Base-by-base conservation (phyloP, 2,113 vertebrate genomes). In the Anthoscopus minutus region DNA sequence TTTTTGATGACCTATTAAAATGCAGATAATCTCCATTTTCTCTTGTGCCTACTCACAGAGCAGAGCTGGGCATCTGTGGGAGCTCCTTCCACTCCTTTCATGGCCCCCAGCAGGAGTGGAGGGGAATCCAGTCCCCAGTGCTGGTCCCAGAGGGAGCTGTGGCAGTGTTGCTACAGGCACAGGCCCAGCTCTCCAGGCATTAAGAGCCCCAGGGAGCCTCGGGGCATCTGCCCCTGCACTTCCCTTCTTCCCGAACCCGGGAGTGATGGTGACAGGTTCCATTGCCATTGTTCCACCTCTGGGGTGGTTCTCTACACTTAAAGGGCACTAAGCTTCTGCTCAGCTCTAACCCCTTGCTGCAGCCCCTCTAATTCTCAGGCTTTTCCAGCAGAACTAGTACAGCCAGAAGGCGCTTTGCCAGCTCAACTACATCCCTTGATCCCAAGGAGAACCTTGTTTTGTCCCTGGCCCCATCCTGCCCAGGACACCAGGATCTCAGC, bases 151-250 rank as follows among this genome's bases (percentile, higher is more conserved):
- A 18, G 12, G 1, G 7, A 72, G 54, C 25, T 9, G 60, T 25
- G 25, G 10, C 47, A 6, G 20, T 7, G 45, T 38, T 2, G 2
- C 14, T 3, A 10, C 0, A 2, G 35, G 5, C 4, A 5, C 0
- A 6, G 74, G 18, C 33, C 38, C 16, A 4, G n/a, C n/a, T n/a
- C n/a, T n/a, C n/a, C n/a, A n/a, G n/a, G n/a, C n/a, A n/a, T n/a
- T n/a, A 30, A 8, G 35, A 72, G 30, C 33, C 4, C 50, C 7
- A 18, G 23, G 28, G 25, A 4, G 24, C 5, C 79, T 56, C 33
- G 20, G 5, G 45, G 7, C 27, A 35, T 58, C 73, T 67, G 37
- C 3, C 33, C 11, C 12, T 24, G 1, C 19, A 10, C 28, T 38
- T 61, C 38, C 12, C 61, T 47, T 10, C n/a, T n/a, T 66, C 37